Evolutionary conservation across 2,888 invertebrate species (phyloP).

Genomic region (Xanthorhoe designata): DNA sequence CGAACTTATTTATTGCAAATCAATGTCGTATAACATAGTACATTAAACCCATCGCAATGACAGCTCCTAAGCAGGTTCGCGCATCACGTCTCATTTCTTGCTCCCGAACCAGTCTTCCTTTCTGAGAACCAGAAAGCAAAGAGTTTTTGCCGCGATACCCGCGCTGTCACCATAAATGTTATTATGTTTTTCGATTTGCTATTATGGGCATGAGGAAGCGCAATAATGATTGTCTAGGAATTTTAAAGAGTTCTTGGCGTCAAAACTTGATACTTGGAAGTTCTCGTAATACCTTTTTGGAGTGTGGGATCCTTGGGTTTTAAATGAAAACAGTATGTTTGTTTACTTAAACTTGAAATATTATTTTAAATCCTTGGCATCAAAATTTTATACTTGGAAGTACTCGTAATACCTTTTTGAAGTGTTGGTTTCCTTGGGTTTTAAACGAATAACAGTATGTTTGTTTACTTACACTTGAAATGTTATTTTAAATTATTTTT

Average conservation of each 20-base stretch:
- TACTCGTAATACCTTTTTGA: background rate
- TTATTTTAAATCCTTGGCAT: conserved; percentile 1
- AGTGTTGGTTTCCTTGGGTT: background rate
- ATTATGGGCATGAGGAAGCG: conserved; percentile 38
- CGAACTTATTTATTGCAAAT: conserved; percentile 16
- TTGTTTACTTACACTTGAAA: no score
- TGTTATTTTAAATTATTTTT: no score
- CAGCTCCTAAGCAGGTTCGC: conserved; percentile 50
- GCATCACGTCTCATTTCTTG: conserved; percentile 67
- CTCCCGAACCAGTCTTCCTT: conserved; percentile 51
- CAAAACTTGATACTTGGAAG: conserved; percentile 4
- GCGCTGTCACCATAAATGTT: conserved; percentile 26
- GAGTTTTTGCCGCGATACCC: conserved; percentile 42
- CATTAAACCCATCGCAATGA: conserved; percentile 40
- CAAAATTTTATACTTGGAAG: conserved; percentile 3
- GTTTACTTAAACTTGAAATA: no score
- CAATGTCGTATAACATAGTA: conserved; percentile 30
- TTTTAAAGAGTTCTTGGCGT: conserved; percentile 20
- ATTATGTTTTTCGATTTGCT: conserved; percentile 24
- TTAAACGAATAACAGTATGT: background rate
- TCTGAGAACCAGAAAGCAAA: conserved; percentile 55
- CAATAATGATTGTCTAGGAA: conserved; percentile 22
- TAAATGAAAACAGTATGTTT: background rate
- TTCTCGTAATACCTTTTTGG: background rate
- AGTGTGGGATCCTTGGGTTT: background rate